Evolutionary conservation across 2,888 invertebrate species (phyloP).

Genomic region (Mimas tiliae): DNA sequence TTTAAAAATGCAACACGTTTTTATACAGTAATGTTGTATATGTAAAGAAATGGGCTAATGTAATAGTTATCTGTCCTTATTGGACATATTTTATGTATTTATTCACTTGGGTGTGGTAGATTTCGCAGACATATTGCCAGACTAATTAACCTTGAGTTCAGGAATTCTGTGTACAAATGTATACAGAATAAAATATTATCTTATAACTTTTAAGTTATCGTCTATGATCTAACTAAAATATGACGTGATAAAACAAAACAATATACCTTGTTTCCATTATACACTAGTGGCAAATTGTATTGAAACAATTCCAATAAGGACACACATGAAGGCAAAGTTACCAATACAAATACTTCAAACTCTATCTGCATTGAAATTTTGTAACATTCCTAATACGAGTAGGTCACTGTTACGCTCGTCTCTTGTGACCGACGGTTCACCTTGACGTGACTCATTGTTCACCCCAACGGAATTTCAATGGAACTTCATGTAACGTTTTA

Average conservation of each 20-base stretch:
- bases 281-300: not conserved
- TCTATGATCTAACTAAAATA: too few relatives aligned
- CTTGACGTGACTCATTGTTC: conserved; percentile 32
- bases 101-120: not conserved
- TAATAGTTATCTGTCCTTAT: not conserved
- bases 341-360: not conserved
- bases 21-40: too few relatives aligned
- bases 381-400: conserved; percentile 15
- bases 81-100: not conserved
- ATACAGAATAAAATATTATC: not conserved
- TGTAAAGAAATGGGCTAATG: too few relatives aligned
- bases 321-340: not conserved
- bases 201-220: not conserved
- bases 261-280: too few relatives aligned
- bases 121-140: not conserved
- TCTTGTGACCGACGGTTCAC: conserved; percentile 32
- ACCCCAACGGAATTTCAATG: conserved; percentile 37
- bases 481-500: conserved; percentile 33
- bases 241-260: too few relatives aligned
- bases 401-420: conserved; percentile 24
- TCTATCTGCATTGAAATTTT: conserved; percentile 5
- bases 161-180: not conserved
- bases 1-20: too few relatives aligned
- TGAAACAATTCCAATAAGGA: not conserved
- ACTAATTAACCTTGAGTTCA: not conserved